A percentile compares a stretch with the other conserved stretches of the same genome.
These are phyloP conservation scores for Euzetes globulus DNA, from an alignment of 2,888 invertebrate genomes.

Conservation along the genomic window DNA sequence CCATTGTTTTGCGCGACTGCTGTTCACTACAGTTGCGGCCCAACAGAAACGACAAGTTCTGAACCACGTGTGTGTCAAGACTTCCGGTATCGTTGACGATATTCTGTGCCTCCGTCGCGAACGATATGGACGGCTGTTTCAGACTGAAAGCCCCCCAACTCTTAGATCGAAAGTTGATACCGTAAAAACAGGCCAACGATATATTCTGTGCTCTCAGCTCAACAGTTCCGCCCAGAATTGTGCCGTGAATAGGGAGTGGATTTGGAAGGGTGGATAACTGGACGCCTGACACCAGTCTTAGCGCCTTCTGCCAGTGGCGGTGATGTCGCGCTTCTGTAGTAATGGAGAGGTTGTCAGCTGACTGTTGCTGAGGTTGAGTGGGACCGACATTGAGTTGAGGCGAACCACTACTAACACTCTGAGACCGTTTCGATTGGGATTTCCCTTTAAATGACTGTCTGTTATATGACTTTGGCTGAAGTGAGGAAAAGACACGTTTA, in stretches of 20 bases:
- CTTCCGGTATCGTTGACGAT: conserved; percentile 43
- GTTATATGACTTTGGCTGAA: conserved; percentile 50
- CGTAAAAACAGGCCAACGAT: conserved; percentile 92
- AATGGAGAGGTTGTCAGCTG: neutral
- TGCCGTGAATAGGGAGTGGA: conserved; percentile 57
- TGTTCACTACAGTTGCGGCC: conserved; percentile 56
- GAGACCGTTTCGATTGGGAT: conserved; percentile 1
- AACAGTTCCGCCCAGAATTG: conserved; percentile 78
- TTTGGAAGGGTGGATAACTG: conserved; percentile 56
- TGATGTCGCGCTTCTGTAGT: conserved; percentile 58
- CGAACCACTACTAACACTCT: conserved; percentile 23
- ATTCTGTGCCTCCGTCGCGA: conserved; percentile 86
- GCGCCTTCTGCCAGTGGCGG: conserved; percentile 87
- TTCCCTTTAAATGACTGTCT: conserved; percentile 30
- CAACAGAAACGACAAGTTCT: conserved; percentile 79
- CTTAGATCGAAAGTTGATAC: conserved; percentile 90
- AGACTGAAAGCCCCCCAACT: conserved; percentile 93
- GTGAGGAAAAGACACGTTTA: conserved; percentile 73
- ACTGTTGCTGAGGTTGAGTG: neutral
- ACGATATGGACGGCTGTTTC: conserved; percentile 83
- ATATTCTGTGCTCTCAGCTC: conserved; percentile 63
- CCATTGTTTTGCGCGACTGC: conserved; percentile 60
- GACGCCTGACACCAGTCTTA: conserved; percentile 70
- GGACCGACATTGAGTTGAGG: conserved; percentile 22
- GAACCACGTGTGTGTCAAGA: conserved; percentile 60